phyloP scores from a whole-genome alignment of 2,113 vertebrate species.

The Oryzias javanicus region DNA sequence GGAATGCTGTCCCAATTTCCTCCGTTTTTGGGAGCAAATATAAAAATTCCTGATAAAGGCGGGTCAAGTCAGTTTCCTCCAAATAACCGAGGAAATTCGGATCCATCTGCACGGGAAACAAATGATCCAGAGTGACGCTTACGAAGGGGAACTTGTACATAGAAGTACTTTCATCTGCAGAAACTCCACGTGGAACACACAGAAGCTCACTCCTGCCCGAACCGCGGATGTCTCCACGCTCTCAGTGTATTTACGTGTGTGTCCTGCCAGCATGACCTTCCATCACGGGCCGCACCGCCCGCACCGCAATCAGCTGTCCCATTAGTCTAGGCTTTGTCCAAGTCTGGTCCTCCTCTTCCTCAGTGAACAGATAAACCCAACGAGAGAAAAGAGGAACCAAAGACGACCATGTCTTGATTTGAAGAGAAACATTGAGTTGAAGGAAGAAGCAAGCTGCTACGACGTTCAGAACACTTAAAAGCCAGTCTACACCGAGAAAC shows the following conservation, averaged over 20 bases:
- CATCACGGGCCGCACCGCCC: conserved; percentile 34
- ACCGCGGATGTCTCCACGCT: conserved; percentile 35
- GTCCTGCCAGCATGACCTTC: conserved; percentile 67
- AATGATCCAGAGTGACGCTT: no score
- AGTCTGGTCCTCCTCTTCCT: conserved; percentile 10
- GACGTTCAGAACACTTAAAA: conserved; percentile 7
- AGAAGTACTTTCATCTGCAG: neutral
- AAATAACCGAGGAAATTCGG: conserved; percentile 7
- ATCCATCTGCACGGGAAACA: no score
- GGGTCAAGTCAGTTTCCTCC: conserved; percentile 13
- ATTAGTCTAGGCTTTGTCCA: conserved; percentile 33
- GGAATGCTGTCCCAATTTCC: conserved; percentile 4
- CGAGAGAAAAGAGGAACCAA: conserved; percentile 11
- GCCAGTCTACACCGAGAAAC: conserved; percentile 12
- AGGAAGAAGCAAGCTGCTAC: conserved; percentile 31
- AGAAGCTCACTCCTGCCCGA: conserved; percentile 22
- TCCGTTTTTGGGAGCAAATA: conserved; percentile 27
- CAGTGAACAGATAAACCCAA: conserved; percentile 8
- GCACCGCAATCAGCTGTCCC: conserved; percentile 33
- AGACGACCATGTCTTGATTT: conserved; percentile 25
- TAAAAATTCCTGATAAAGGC: conserved; percentile 28
- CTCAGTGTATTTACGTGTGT: conserved; percentile 47
- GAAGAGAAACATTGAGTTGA: neutral
- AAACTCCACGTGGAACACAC: conserved; percentile 10
- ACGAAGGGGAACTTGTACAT: no score